phyloP scores from a whole-genome alignment of 2,113 vertebrate genomes.

The Sula dactylatra region DNA sequence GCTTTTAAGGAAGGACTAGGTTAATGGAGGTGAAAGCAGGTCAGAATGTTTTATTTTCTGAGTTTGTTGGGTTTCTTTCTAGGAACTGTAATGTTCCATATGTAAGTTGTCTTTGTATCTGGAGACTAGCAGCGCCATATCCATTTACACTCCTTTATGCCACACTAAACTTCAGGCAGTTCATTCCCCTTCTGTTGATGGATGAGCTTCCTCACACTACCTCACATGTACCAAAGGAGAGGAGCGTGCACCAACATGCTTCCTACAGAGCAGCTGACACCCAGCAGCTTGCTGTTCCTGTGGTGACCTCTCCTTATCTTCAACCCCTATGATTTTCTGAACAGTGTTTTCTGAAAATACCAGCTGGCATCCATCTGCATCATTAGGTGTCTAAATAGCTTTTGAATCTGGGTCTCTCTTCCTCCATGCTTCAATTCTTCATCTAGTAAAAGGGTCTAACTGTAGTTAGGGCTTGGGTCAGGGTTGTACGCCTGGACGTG shows the following conservation, averaged over 20 bases:
- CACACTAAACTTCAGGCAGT: neutral
- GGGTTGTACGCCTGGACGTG: neutral
- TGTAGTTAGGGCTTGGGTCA: neutral
- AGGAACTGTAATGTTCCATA: neutral
- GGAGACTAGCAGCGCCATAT: neutral
- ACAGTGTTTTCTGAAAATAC: neutral
- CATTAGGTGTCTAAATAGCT: neutral
- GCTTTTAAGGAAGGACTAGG: slow-evolving; percentile 27
- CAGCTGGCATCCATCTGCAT: neutral
- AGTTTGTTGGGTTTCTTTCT: slow-evolving; percentile 27
- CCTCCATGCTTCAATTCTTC: neutral
- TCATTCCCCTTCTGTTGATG: neutral
- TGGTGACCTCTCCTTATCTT: neutral
- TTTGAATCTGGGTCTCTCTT: neutral
- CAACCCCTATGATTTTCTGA: neutral
- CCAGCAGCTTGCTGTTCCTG: neutral
- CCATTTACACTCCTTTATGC: neutral
- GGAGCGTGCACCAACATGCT: neutral
- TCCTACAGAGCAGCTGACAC: neutral
- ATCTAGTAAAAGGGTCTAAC: neutral
- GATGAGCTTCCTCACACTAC: neutral
- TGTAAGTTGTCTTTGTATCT: neutral
- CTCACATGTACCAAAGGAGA: neutral
- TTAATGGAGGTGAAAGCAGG: slow-evolving; percentile 14
- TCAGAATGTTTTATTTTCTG: slow-evolving; percentile 35